Percentiles rank a stretch among this genome's conserved stretches.
Evolutionary conservation across 2,888 invertebrate species (phyloP).

Genomic region (Drosophila kambysellisi): DNA sequence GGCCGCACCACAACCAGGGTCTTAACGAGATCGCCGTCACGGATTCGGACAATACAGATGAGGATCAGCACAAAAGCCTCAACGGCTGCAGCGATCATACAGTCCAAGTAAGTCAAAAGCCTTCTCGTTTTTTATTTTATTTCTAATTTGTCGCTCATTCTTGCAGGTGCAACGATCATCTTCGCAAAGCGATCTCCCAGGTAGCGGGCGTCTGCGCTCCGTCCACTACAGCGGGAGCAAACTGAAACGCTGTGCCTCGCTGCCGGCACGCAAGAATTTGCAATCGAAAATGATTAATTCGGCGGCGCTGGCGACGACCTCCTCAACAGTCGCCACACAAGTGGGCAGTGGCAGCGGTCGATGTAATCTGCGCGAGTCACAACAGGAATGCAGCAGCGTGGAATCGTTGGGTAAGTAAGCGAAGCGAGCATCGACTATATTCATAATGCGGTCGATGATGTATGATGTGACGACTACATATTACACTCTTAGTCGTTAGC

Average conservation of each 20-base stretch:
- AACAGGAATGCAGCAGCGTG: slow-evolving; percentile 83
- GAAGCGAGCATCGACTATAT: background rate
- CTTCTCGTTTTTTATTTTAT: background rate
- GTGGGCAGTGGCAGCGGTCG: slow-evolving; percentile 21
- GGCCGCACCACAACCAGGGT: slow-evolving; percentile 86
- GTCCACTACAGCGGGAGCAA: slow-evolving; percentile 84
- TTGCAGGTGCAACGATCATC: slow-evolving; percentile 86
- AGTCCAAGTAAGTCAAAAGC: slow-evolving; percentile 39
- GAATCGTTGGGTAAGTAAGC: slow-evolving; percentile 84
- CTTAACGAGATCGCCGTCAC: slow-evolving; percentile 63
- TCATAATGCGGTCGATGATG: slow-evolving; percentile 3
- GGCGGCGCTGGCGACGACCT: slow-evolving; percentile 31
- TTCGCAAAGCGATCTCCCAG: slow-evolving; percentile 87
- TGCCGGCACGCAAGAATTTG: slow-evolving; percentile 85
- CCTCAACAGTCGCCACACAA: slow-evolving; percentile 43
- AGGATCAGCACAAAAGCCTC: slow-evolving; percentile 70
- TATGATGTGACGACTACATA: background rate
- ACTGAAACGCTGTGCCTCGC: slow-evolving; percentile 87
- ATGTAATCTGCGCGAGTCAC: slow-evolving; percentile 57
- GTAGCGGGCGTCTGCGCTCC: slow-evolving; percentile 85
- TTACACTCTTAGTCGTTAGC: slow-evolving; percentile 36
- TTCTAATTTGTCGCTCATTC: background rate
- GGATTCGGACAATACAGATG: slow-evolving; percentile 84
- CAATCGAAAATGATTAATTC: slow-evolving; percentile 57
- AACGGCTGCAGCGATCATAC: slow-evolving; percentile 65